phyloP scores from a whole-genome alignment of 2,797 vertebrate genomes.

The Zalophus californianus region DNA sequence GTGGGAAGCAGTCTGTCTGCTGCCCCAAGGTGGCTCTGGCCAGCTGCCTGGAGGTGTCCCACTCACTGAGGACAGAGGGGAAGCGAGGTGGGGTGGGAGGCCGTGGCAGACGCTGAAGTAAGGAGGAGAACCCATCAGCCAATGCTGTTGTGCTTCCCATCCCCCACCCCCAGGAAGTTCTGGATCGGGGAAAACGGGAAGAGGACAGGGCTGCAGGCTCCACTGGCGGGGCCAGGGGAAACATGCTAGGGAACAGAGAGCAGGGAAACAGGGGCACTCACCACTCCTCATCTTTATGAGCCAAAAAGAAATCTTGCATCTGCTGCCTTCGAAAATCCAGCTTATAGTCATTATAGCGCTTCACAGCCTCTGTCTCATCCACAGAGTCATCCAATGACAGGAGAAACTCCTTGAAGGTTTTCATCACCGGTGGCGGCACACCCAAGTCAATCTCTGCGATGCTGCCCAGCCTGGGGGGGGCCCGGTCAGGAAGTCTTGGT shows the following conservation, averaged over 20 bases:
- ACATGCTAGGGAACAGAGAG: slow-evolving; percentile 47
- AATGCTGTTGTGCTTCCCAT: slow-evolving; percentile 70
- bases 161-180: slow-evolving; percentile 75
- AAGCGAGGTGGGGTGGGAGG: slow-evolving; percentile 17
- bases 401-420: slow-evolving; percentile 97
- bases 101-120: slow-evolving; percentile 46
- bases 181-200: slow-evolving; percentile 44
- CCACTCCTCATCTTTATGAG: slow-evolving; percentile 98
- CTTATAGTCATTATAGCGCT: slow-evolving; percentile 97
- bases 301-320: slow-evolving; percentile 98
- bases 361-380: slow-evolving; percentile 96
- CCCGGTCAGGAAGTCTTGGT: not conserved
- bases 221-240: slow-evolving; percentile 64
- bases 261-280: slow-evolving; percentile 85
- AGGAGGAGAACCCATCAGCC: slow-evolving; percentile 79
- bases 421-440: slow-evolving; percentile 94
- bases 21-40: slow-evolving; percentile 62
- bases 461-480: slow-evolving; percentile 91
- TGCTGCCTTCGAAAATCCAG: slow-evolving; percentile 96
- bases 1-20: slow-evolving; percentile 56
- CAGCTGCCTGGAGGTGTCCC: slow-evolving; percentile 70
- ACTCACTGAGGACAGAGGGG: slow-evolving; percentile 66
- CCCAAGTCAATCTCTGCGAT: slow-evolving; percentile 95
- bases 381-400: slow-evolving; percentile 96
- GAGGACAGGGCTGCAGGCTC: slow-evolving; percentile 38